These are phyloP conservation scores for Drosophila koepferae DNA, from an alignment of 2,888 invertebrate species.

Conservation along the genomic window DNA sequence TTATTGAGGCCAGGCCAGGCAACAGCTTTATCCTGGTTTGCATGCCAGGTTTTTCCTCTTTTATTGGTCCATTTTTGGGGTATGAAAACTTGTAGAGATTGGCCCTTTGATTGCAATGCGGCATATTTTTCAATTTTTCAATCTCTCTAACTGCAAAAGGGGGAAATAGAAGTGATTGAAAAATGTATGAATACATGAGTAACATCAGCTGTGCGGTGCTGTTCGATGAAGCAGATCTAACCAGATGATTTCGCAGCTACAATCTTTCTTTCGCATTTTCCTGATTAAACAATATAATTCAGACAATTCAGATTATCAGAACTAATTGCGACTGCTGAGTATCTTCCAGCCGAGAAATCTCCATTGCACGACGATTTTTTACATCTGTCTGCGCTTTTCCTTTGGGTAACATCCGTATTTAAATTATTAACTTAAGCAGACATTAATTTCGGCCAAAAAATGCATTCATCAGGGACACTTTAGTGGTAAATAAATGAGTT, in stretches of 20 bases:
- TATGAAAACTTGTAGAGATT: constrained; percentile 35
- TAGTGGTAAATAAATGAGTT: constrained; percentile 44
- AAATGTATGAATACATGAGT: background rate
- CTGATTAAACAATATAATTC: too few relatives aligned
- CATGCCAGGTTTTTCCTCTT: constrained; percentile 39
- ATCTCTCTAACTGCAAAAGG: background rate
- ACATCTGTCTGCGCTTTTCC: constrained; percentile 37
- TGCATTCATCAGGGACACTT: constrained; percentile 31
- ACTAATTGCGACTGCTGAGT: background rate
- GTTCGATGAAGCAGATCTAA: background rate
- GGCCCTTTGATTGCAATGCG: constrained; percentile 33
- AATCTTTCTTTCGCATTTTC: too few relatives aligned
- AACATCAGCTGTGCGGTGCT: background rate
- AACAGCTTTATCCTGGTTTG: background rate
- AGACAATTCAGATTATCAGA: too few relatives aligned
- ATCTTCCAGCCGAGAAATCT: background rate
- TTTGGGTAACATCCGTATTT: constrained; percentile 70
- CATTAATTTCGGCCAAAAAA: constrained; percentile 59
- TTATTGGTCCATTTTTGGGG: constrained; percentile 30
- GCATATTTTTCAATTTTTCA: constrained; percentile 4
- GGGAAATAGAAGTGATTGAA: background rate
- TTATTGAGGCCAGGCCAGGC: constrained; percentile 5
- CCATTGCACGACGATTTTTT: background rate
- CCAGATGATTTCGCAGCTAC: background rate
- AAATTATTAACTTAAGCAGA: constrained; percentile 67